Evolutionary conservation across 2,113 vertebrate genomes (phyloP).

Genomic region (Onychostruthus taczanowskii): DNA sequence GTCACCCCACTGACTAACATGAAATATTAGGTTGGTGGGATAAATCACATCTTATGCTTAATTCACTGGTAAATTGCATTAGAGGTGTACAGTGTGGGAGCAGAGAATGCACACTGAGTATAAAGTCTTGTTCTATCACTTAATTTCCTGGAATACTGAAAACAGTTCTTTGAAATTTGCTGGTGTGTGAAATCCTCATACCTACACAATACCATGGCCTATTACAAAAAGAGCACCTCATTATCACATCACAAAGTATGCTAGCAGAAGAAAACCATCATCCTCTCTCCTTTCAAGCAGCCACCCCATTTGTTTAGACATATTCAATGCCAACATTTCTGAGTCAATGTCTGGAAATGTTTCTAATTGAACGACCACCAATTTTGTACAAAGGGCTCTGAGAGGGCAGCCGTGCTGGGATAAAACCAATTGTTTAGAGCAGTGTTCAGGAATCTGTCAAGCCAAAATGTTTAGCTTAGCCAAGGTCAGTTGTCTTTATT

Average conservation of each 20-base stretch:
- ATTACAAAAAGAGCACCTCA: conserved; percentile 4
- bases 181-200: conserved; percentile 38
- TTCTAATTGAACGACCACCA: conserved; percentile 7
- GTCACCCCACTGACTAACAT: conserved; percentile 49
- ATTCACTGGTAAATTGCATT: conserved; percentile 65
- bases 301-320: background rate
- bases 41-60: conserved; percentile 59
- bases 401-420: background rate
- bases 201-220: background rate
- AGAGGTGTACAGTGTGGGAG: conserved; percentile 35
- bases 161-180: conserved; percentile 32
- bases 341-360: conserved; percentile 24
- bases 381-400: background rate
- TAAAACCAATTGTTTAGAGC: background rate
- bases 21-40: conserved; percentile 57
- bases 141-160: conserved; percentile 47
- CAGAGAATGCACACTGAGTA: conserved; percentile 46
- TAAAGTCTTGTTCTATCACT: conserved; percentile 41
- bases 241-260: conserved; percentile 27
- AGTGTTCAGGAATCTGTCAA: background rate
- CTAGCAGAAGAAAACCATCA: background rate
- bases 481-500: background rate
- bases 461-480: background rate
- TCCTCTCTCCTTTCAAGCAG: background rate
- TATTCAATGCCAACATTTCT: background rate